These are phyloP conservation scores for Hippasteria phrygiana DNA, from an alignment of 53 echinoderm and acorn worm genomes.

Conservation along the genomic window DNA sequence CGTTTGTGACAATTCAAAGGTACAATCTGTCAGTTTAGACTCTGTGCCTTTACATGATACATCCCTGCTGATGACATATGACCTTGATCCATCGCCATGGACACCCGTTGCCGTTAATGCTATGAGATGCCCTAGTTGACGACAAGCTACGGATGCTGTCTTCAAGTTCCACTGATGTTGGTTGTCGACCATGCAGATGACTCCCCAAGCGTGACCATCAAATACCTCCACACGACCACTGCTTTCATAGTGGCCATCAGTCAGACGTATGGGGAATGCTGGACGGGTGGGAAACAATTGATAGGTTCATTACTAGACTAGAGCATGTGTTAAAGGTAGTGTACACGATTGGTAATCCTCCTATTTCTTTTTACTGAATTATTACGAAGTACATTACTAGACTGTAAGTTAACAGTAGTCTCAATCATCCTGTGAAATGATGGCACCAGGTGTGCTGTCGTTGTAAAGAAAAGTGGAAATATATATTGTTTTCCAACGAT, in stretches of 20 bases:
- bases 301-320: too few relatives aligned
- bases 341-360: too few relatives aligned
- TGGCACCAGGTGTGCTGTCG: too few relatives aligned
- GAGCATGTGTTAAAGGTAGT: too few relatives aligned
- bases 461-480: too few relatives aligned
- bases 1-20: neutral
- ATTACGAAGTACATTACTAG: too few relatives aligned
- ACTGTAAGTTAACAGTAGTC: too few relatives aligned
- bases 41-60: neutral
- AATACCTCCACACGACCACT: slow-evolving; percentile 1
- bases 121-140: neutral
- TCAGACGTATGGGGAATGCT: neutral
- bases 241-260: neutral
- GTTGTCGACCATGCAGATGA: neutral
- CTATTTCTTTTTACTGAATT: too few relatives aligned
- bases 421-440: too few relatives aligned
- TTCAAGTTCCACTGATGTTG: neutral
- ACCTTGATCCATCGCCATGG: neutral
- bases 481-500: too few relatives aligned
- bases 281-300: neutral
- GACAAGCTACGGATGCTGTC: neutral
- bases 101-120: neutral
- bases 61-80: neutral
- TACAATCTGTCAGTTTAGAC: neutral
- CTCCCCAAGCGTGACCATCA: neutral